Evolutionary conservation across 2,888 invertebrate genomes (phyloP).

Genomic region (Lymantria monacha): DNA sequence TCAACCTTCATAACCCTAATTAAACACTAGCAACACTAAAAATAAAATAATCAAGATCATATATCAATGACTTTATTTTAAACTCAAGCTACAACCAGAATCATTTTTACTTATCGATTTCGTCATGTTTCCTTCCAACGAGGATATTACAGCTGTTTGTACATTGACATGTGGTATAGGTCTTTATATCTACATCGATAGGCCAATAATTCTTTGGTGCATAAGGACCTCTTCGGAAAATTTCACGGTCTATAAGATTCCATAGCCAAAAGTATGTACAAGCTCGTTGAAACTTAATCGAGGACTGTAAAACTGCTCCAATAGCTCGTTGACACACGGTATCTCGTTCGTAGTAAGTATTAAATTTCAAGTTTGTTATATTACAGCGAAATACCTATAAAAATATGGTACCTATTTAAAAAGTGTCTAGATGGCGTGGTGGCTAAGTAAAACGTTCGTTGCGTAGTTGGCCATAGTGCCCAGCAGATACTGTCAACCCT

Average conservation of each 20-base stretch:
- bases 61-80: too few relatives aligned
- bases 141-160: conserved; percentile 38
- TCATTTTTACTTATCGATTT: too few relatives aligned
- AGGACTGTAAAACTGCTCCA: conserved; percentile 49
- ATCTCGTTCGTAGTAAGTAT: conserved; percentile 48
- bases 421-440: neutral
- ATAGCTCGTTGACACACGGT: conserved; percentile 56
- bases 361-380: conserved; percentile 57
- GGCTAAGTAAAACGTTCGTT: neutral
- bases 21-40: too few relatives aligned
- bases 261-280: conserved; percentile 54
- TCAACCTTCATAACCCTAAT: too few relatives aligned
- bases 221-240: conserved; percentile 43
- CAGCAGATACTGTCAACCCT: too few relatives aligned
- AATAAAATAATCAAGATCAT: too few relatives aligned
- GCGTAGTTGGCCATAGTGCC: neutral
- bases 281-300: conserved; percentile 47
- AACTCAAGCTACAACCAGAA: too few relatives aligned
- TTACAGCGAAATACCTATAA: conserved; percentile 48
- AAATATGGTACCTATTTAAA: too few relatives aligned
- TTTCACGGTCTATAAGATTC: conserved; percentile 46
- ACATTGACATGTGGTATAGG: conserved; percentile 36
- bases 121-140: neutral
- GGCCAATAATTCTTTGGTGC: conserved; percentile 54
- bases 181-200: conserved; percentile 23